These are phyloP conservation scores for Conops quadrifasciatus DNA, from an alignment of 2,888 invertebrate species.

Conservation along the genomic window DNA sequence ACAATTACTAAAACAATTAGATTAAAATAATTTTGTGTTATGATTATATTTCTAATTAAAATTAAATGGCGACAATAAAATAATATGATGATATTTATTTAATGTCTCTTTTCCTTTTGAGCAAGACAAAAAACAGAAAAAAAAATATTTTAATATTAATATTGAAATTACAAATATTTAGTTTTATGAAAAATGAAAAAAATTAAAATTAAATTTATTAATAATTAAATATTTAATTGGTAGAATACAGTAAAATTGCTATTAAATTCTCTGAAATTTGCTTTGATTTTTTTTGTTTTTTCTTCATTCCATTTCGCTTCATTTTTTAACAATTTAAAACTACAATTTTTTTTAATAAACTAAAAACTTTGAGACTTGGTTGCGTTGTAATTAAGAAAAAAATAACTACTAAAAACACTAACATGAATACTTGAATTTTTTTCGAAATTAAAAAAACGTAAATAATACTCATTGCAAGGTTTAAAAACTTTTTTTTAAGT, in stretches of 20 bases:
- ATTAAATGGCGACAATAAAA: constrained; percentile 22
- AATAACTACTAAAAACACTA: background rate
- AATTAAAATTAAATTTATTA: too few species aligned
- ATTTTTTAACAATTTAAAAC: too few species aligned
- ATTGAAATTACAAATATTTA: background rate
- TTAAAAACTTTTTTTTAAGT: too few species aligned
- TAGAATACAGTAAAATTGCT: too few species aligned
- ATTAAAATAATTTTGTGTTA: background rate
- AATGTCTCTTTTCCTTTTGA: background rate
- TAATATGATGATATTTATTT: constrained; percentile 7
- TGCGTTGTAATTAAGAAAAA: background rate
- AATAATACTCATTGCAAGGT: too few species aligned
- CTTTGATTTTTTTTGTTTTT: too few species aligned
- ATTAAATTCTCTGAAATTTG: too few species aligned
- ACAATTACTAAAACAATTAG: constrained; percentile 24
- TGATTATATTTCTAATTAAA: constrained; percentile 16
- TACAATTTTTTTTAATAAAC: background rate
- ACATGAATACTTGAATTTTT: background rate
- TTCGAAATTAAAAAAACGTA: background rate
- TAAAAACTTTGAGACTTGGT: background rate
- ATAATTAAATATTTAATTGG: too few species aligned
- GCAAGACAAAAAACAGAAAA: background rate
- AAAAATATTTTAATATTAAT: background rate
- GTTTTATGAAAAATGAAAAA: background rate
- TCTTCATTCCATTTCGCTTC: too few species aligned